These are phyloP conservation scores for Torymus auratus DNA, from an alignment of 2,888 invertebrate species.

Conservation along the genomic window DNA sequence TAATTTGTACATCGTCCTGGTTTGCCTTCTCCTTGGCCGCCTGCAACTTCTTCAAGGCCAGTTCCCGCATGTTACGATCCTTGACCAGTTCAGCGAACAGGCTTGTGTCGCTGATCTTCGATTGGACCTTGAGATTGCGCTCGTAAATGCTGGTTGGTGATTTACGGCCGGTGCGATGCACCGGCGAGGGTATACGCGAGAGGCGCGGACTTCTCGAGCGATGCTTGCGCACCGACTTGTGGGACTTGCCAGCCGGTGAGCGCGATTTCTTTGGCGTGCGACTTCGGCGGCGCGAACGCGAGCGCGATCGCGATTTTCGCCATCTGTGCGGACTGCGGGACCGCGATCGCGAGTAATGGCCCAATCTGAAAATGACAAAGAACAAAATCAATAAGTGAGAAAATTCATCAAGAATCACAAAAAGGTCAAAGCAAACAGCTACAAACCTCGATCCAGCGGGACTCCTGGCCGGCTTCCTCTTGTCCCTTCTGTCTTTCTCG, in stretches of 20 bases:
- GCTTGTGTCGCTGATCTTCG: constrained; percentile 92
- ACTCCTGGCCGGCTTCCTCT: constrained; percentile 74
- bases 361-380: constrained; percentile 33
- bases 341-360: constrained; percentile 52
- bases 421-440: constrained; percentile 9
- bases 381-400: not conserved
- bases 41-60: constrained; percentile 84
- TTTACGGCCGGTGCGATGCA: constrained; percentile 69
- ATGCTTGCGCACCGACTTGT: constrained; percentile 76
- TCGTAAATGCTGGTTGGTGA: constrained; percentile 72
- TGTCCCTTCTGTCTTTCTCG: constrained; percentile 77
- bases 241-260: constrained; percentile 64
- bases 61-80: constrained; percentile 88
- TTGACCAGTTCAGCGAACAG: constrained; percentile 93
- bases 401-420: constrained; percentile 36
- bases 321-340: constrained; percentile 57
- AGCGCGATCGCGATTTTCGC: constrained; percentile 71
- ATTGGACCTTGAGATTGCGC: constrained; percentile 76
- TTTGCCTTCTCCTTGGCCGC: constrained; percentile 82
- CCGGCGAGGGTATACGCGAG: constrained; percentile 74
- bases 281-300: constrained; percentile 81
- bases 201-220: constrained; percentile 78
- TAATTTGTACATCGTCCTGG: constrained; percentile 75
- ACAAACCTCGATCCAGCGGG: constrained; percentile 69
- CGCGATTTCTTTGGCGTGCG: constrained; percentile 67